Conservation (phyloP, 2,888 invertebrate species). For the Agriopis marginaria region DNA sequence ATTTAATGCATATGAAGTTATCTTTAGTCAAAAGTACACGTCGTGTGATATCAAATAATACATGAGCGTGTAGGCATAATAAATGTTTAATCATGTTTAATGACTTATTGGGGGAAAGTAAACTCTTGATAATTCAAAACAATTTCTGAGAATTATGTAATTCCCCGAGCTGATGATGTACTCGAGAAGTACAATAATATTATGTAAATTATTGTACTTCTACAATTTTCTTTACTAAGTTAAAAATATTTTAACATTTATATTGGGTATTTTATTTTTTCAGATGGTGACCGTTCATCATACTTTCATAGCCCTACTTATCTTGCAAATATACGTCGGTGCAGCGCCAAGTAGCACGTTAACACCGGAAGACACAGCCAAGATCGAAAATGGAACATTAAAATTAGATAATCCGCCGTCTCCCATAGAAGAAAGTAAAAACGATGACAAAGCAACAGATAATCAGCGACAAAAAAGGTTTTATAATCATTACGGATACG, state of each 20-base stretch:
- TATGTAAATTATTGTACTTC: too few species aligned
- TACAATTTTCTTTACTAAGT: too few species aligned
- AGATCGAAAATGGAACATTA: conserved; percentile 47
- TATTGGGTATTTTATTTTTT: conserved; percentile 57
- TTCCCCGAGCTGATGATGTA: conserved; percentile 8
- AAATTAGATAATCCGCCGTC: conserved; percentile 51
- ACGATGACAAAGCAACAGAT: conserved; percentile 48
- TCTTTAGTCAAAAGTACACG: too few species aligned
- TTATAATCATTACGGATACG: conserved; percentile 59
- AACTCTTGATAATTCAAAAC: conserved; percentile 17
- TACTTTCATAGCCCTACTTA: conserved; percentile 57
- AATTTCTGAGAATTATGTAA: conserved; percentile 2
- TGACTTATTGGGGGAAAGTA: conserved; percentile 3
- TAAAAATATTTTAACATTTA: too few species aligned
- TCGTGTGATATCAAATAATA: not conserved
- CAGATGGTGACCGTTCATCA: conserved; percentile 68
- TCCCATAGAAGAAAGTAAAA: conserved; percentile 46
- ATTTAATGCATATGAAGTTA: too few species aligned
- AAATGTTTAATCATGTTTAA: not conserved
- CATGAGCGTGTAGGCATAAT: not conserved
- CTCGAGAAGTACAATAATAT: not conserved
- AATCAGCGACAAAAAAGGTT: conserved; percentile 64
- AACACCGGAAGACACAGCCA: conserved; percentile 53
- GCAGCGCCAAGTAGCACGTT: conserved; percentile 64
- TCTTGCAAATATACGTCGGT: conserved; percentile 57